Evolutionary conservation across 2,113 vertebrate species (phyloP).

Genomic region (Hylia prasina): DNA sequence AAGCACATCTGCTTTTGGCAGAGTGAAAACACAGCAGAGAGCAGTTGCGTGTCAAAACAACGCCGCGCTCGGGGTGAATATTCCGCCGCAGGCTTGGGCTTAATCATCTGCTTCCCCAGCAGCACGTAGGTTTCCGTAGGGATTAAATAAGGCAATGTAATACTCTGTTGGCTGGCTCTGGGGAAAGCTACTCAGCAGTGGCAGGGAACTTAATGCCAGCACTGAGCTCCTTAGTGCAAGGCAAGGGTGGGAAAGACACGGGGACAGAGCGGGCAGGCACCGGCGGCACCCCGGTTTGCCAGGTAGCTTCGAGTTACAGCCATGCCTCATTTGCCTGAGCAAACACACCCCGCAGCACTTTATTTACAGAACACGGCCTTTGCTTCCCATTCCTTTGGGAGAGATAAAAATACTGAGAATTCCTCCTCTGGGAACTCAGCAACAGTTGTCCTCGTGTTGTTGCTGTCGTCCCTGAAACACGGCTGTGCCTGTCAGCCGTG

Average conservation of each 20-base stretch:
- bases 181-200: not conserved
- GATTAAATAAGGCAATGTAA: not conserved
- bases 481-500: not conserved
- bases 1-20: not conserved
- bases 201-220: not conserved
- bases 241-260: not conserved
- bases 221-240: not conserved
- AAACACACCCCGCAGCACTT: not conserved
- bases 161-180: not conserved
- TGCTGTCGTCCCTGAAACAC: not conserved
- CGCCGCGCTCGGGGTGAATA: not conserved
- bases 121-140: not conserved
- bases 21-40: not conserved
- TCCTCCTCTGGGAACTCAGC: conserved; percentile 35
- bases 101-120: not conserved
- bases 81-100: not conserved
- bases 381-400: conserved; percentile 35
- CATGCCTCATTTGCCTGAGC: conserved; percentile 23
- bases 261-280: not conserved
- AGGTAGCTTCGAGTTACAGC: conserved; percentile 17
- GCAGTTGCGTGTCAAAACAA: not conserved
- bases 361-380: conserved; percentile 45
- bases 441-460: conserved; percentile 9
- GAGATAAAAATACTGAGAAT: conserved; percentile 3
- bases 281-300: not conserved